Base-by-base conservation (phyloP, 2,113 vertebrate species). In the Bubo bubo region DNA sequence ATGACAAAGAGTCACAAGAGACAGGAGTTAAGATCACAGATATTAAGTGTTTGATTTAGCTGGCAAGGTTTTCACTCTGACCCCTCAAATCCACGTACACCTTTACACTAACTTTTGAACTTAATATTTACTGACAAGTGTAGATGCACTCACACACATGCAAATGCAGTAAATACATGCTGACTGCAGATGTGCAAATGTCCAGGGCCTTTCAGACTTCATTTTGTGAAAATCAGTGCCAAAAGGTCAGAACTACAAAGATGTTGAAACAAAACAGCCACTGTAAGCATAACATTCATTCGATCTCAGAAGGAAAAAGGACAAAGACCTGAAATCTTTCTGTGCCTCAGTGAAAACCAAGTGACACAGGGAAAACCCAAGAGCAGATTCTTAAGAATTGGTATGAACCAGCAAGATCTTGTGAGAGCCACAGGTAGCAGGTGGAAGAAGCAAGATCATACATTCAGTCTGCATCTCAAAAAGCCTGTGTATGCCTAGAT, bases 401-500 rank as follows among this genome's bases (percentile, higher is more conserved):
- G n/a, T 35, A 59, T n/a, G 55, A 66, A 50, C 22, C 47, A 63
- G 43, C 64, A 83, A 8, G 41, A 64, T 67, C 37, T 18, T 39
- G 6, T 76, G 80, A 68, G 49, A 87, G 27, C 9, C 9, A 47
- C 10, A 8, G 49, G 45, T 35, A 90, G 66, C 28, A 77, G 75
- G 73, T 63, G 30, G 43, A 93, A 76, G 72, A 34, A 81, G 13
- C 49, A 70, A 60, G 76, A 66, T 83, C 53, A 56, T 93, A 76
- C 39, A 22, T 37, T 50, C 53, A 91, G 35, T 95, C 63, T 91
- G 41, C 76, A 90, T 80, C 88, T 93, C 73, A 88, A 93, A 97
- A 95, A 75, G 55, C 32, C 59, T 73, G 10, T 47, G 55, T 66
- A 66, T 67, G 55, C 52, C 39, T 59, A 67, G 59, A 79, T 59